Percentiles rank a stretch among this genome's conserved stretches.
phyloP scores from a whole-genome alignment of 2,888 invertebrate species.

The Pandemis heparana region DNA sequence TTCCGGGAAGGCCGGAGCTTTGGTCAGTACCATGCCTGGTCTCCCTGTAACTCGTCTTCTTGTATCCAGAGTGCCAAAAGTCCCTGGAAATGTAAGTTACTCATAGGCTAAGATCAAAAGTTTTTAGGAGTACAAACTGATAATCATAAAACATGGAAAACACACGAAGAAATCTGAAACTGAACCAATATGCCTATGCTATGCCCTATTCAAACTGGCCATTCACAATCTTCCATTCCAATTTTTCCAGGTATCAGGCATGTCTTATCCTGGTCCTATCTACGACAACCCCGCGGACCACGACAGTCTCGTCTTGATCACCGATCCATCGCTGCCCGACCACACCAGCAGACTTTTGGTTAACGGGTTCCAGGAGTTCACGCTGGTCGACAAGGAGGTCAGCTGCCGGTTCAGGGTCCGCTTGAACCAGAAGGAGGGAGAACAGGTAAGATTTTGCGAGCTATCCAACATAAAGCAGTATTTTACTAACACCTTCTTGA shows the following conservation, averaged over 20 bases:
- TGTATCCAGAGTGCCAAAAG: constrained; percentile 78
- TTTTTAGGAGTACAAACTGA: too few relatives aligned
- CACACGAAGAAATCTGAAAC: too few relatives aligned
- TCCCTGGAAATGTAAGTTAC: constrained; percentile 69
- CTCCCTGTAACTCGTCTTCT: constrained; percentile 69
- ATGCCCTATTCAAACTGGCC: too few relatives aligned
- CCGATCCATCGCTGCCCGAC: constrained; percentile 70
- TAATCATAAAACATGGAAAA: too few relatives aligned
- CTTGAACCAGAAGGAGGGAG: constrained; percentile 55
- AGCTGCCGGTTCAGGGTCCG: constrained; percentile 70
- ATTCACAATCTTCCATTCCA: neutral
- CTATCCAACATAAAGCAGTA: too few relatives aligned
- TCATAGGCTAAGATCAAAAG: neutral
- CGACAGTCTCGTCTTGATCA: constrained; percentile 72
- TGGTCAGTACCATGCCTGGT: constrained; percentile 78
- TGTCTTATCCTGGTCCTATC: constrained; percentile 67
- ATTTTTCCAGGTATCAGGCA: constrained; percentile 57
- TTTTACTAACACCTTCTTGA: too few relatives aligned
- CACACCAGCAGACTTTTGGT: constrained; percentile 64
- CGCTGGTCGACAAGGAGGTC: constrained; percentile 68
- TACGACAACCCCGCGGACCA: constrained; percentile 67
- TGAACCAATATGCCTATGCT: too few relatives aligned
- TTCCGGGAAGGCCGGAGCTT: constrained; percentile 82
- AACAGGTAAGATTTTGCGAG: constrained; percentile 56
- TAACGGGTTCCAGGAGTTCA: constrained; percentile 70